Percentiles rank a stretch among this genome's conserved stretches.
phyloP scores from a whole-genome alignment of 2,888 invertebrate genomes.

The Aricia artaxerxes region DNA sequence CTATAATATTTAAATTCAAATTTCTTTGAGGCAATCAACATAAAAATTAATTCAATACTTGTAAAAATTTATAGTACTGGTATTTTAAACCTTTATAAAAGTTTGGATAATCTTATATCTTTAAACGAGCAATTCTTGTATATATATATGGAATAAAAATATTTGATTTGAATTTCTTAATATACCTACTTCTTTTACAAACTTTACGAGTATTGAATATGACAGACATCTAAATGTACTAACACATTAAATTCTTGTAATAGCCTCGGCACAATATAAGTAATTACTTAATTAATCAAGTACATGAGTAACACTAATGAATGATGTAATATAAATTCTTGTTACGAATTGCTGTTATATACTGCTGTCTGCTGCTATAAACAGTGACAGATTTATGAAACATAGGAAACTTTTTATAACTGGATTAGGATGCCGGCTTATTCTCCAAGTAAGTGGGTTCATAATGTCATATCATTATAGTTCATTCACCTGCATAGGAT shows the following conservation, averaged over 20 bases:
- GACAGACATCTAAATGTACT: not conserved
- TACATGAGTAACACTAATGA: not conserved
- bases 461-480: constrained; percentile 6
- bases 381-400: constrained; percentile 1
- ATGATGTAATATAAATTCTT: not conserved
- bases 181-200: too few species aligned
- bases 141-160: too few species aligned
- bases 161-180: too few species aligned
- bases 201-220: too few species aligned
- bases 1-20: not conserved
- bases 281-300: constrained; percentile 7
- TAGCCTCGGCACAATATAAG: not conserved
- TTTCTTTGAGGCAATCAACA: not conserved
- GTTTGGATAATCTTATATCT: too few species aligned
- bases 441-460: not conserved
- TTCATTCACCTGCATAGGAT: not conserved
- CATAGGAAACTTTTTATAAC: not conserved
- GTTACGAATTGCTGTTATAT: not conserved
- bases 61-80: too few species aligned
- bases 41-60: not conserved
- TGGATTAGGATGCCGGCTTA: constrained; percentile 4
- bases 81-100: too few species aligned
- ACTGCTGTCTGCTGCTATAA: not conserved
- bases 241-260: not conserved
- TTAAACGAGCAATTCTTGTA: too few species aligned